These are phyloP conservation scores for Leptodactylus fuscus DNA, from an alignment of 2,113 vertebrate genomes.

Conservation along the genomic window DNA sequence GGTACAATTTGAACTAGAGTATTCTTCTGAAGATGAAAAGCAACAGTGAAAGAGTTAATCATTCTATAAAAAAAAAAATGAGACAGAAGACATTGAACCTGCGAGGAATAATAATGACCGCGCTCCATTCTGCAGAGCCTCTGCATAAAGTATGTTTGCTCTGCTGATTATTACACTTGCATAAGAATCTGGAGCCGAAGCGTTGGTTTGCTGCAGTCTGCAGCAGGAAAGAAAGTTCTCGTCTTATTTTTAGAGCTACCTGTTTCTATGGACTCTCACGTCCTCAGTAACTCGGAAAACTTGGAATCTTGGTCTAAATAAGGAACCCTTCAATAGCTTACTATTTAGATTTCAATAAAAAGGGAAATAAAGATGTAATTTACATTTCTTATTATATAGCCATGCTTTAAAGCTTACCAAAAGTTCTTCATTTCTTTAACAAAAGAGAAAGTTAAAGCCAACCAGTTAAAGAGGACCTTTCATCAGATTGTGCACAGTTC, in stretches of 20 bases:
- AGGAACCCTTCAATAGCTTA: too few relatives aligned
- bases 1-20: too few relatives aligned
- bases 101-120: constrained; percentile 28
- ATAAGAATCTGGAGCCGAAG: constrained; percentile 6
- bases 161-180: constrained; percentile 41
- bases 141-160: constrained; percentile 38
- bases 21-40: not conserved
- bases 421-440: too few relatives aligned
- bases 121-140: constrained; percentile 3
- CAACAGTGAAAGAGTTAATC: constrained; percentile 22
- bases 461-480: too few relatives aligned
- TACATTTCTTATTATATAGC: not conserved
- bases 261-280: not conserved
- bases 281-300: not conserved
- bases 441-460: too few relatives aligned
- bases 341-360: too few relatives aligned
- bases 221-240: not conserved
- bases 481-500: too few relatives aligned
- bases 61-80: not conserved
- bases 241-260: not conserved
- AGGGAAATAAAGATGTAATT: not conserved
- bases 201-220: constrained; percentile 20
- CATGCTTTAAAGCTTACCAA: too few relatives aligned
- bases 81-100: constrained; percentile 26
- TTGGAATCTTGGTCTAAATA: not conserved